phyloP scores from a whole-genome alignment of 1,140 invertebrate species.

The Drosophila lacteicornis region DNA sequence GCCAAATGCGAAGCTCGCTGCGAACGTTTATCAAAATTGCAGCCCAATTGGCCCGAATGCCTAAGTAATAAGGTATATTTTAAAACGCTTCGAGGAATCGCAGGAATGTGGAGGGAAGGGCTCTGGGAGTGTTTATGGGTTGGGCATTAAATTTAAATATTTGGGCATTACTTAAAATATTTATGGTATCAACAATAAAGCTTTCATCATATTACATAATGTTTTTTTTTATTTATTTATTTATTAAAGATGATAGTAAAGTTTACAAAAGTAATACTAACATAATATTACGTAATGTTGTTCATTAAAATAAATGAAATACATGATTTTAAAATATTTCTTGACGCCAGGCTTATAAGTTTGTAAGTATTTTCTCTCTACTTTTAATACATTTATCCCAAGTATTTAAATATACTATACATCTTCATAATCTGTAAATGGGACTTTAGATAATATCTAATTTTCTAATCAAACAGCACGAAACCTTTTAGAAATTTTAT shows the following conservation, averaged over 20 bases:
- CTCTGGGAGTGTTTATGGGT: not conserved
- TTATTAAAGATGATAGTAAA: too few species aligned
- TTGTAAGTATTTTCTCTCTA: not conserved
- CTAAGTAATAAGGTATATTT: constrained; percentile 43
- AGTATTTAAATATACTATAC: not conserved
- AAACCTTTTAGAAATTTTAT: not conserved
- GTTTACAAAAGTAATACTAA: too few species aligned
- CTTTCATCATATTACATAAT: not conserved
- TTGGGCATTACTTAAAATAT: not conserved
- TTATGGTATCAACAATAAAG: not conserved
- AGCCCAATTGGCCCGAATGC: constrained; percentile 53
- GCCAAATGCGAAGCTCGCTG: constrained; percentile 35
- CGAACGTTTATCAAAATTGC: constrained; percentile 62
- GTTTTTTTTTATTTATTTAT: too few species aligned
- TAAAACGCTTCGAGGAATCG: not conserved
- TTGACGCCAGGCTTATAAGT: too few species aligned
- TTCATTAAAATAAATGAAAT: not conserved
- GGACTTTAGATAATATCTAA: not conserved
- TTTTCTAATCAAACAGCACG: not conserved
- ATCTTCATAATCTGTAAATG: not conserved
- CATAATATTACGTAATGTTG: too few species aligned
- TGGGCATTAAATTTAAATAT: constrained; percentile 3
- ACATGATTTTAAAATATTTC: not conserved
- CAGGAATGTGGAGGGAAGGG: constrained; percentile 14
- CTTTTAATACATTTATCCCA: not conserved